Conservation (phyloP, 2,797 vertebrate species). For the Falco berigora region DNA sequence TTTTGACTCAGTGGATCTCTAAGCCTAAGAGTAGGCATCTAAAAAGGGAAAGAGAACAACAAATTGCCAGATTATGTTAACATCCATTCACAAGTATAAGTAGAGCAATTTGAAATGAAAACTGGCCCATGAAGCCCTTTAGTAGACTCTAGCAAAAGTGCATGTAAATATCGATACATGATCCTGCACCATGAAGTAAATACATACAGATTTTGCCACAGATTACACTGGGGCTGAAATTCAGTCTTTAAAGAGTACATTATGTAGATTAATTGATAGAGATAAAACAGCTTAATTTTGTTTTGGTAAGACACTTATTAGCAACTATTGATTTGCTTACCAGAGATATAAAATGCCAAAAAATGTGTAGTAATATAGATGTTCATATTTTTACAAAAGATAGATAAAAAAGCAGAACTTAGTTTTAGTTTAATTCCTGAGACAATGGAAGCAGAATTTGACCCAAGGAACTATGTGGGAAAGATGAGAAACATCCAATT, state of each 20-base stretch:
- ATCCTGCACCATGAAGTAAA: neutral
- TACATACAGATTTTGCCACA: neutral
- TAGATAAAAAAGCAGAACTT: neutral
- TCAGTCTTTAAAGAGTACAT: neutral
- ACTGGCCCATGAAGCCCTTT: neutral
- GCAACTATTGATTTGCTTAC: neutral
- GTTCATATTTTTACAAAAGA: neutral
- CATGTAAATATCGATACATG: neutral
- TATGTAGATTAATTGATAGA: neutral
- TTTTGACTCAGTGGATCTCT: neutral
- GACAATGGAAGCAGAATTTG: neutral
- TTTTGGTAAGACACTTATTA: neutral
- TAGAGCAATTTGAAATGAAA: neutral
- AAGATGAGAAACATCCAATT: neutral
- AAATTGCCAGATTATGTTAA: neutral
- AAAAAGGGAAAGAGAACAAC: neutral
- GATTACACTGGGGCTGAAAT: neutral
- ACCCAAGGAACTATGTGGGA: neutral
- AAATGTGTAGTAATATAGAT: neutral
- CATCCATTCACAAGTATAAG: neutral
- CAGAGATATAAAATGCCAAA: neutral
- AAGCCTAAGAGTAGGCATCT: neutral
- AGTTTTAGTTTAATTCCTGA: neutral
- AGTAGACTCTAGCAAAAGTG: neutral
- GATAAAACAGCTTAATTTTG: neutral